phyloP scores from a whole-genome alignment of 2,797 vertebrate genomes.

The Adrianichthys oophorus region DNA sequence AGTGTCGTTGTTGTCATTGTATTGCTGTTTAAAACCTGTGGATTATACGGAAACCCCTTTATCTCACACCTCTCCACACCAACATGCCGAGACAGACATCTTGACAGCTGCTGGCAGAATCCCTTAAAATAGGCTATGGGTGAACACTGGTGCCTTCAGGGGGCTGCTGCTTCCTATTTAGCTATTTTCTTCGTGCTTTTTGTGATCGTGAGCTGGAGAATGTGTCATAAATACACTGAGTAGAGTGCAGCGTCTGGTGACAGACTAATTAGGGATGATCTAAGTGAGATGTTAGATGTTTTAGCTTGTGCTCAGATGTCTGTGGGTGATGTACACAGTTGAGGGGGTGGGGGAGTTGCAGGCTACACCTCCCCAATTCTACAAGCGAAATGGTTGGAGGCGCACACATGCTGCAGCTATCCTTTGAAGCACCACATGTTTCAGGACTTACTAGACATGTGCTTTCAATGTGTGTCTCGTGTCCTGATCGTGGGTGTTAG shows the following conservation, averaged over 20 bases:
- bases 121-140: conserved; percentile 15
- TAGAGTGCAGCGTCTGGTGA: conserved; percentile 61
- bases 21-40: conserved; percentile 53
- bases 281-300: conserved; percentile 66
- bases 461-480: conserved; percentile 42
- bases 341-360: conserved; percentile 26
- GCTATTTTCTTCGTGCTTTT: conserved; percentile 32
- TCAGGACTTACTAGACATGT: conserved; percentile 5
- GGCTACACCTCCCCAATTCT: no score
- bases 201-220: conserved; percentile 35
- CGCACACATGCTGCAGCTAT: no score
- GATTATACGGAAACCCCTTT: conserved; percentile 49
- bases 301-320: conserved; percentile 48
- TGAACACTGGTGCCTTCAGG: conserved; percentile 26
- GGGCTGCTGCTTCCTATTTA: conserved; percentile 29
- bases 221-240: conserved; percentile 49
- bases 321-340: conserved; percentile 54
- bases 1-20: conserved; percentile 23
- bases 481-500: conserved; percentile 49
- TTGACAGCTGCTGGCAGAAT: conserved; percentile 24
- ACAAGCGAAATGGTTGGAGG: no score
- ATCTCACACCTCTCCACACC: conserved; percentile 30
- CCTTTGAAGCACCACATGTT: no score
- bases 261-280: conserved; percentile 72
- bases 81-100: conserved; percentile 22